Evolutionary conservation across 2,888 invertebrate genomes (phyloP).

Genomic region (Archaeoteleia sp.): DNA sequence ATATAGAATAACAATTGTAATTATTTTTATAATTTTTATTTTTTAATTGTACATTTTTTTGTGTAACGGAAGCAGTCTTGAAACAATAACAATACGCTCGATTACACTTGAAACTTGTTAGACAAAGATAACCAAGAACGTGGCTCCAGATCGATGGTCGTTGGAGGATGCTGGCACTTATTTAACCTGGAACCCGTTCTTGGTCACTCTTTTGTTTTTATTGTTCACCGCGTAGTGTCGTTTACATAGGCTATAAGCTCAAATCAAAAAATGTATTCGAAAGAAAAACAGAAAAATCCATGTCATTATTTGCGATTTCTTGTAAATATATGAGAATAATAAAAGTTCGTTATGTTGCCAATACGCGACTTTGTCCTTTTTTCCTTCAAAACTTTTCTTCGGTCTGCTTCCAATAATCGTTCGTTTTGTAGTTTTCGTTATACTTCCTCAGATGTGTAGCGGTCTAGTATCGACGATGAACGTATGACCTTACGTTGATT

Average conservation of each 20-base stretch:
- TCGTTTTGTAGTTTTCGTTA: conserved; percentile 42
- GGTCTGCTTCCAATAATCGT: conserved; percentile 52
- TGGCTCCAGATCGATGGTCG: conserved; percentile 26
- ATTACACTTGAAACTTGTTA: conserved; percentile 58
- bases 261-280: conserved; percentile 50
- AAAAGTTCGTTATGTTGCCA: conserved; percentile 50
- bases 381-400: conserved; percentile 36
- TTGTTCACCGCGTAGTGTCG: conserved; percentile 35
- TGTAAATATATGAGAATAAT: conserved; percentile 52
- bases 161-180: conserved; percentile 52
- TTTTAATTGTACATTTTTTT: conserved; percentile 68
- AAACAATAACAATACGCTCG: conserved; percentile 57
- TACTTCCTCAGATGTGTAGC: conserved; percentile 24
- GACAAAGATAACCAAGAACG: conserved; percentile 45
- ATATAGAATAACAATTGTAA: too few relatives aligned
- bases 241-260: conserved; percentile 50
- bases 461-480: conserved; percentile 45
- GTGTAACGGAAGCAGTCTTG: conserved; percentile 72
- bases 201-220: conserved; percentile 32
- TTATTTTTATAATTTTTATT: conserved; percentile 58
- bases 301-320: conserved; percentile 50
- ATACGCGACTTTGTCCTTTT: conserved; percentile 32
- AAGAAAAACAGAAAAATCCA: conserved; percentile 47
- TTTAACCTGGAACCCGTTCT: conserved; percentile 31
- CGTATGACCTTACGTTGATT: conserved; percentile 28